Evolutionary conservation across 2,113 vertebrate genomes (phyloP).

Genomic region (Muscicapa adusta): DNA sequence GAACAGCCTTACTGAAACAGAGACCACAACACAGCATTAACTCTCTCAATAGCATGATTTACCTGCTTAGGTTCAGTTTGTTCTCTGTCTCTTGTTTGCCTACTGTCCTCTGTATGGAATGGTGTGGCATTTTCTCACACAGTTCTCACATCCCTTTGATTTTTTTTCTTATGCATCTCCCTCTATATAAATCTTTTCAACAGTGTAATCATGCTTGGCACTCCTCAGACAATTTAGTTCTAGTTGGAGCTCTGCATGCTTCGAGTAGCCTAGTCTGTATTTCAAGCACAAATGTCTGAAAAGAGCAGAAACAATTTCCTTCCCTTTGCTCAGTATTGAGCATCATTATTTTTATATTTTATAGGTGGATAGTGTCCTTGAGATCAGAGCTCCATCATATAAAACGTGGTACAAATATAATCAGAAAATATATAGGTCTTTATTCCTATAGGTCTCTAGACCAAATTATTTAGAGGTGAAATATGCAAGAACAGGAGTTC

Average conservation of each 20-base stretch:
- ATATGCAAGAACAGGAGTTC: background rate
- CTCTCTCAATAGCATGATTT: rapidly evolving
- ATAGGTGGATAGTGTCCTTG: background rate
- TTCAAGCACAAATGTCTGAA: background rate
- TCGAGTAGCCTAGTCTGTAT: background rate
- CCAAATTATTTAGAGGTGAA: background rate
- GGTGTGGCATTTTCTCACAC: background rate
- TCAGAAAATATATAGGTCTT: background rate
- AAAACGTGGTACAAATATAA: background rate
- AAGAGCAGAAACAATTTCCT: background rate
- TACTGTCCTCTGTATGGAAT: background rate
- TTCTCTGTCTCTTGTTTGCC: background rate
- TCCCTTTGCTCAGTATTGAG: background rate
- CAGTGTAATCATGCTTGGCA: background rate
- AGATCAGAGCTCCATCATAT: background rate
- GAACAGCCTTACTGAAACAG: background rate
- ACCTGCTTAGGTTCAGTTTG: background rate
- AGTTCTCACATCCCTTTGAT: background rate
- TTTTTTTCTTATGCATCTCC: background rate
- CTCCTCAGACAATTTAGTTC: background rate
- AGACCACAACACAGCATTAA: rapidly evolving
- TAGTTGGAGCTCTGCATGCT: background rate
- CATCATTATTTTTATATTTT: background rate
- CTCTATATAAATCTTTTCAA: background rate
- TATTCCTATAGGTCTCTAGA: background rate